Percentiles rank a stretch among this genome's conserved stretches.
phyloP scores from a whole-genome alignment of 2,113 vertebrate species.

The Uropsilus gracilis region DNA sequence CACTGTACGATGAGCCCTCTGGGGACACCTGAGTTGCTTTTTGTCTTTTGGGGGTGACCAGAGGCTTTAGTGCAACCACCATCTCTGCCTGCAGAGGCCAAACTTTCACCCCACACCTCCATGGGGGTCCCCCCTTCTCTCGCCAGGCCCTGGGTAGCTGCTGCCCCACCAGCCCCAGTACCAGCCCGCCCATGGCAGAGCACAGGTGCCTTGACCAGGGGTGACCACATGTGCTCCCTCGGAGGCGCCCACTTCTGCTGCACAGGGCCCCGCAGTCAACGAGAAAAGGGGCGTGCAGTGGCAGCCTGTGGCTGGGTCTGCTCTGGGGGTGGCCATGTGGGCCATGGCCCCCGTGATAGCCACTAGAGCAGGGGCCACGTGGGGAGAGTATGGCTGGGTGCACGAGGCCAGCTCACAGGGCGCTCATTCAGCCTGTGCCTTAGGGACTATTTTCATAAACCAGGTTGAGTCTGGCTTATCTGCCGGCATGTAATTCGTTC shows the following conservation, averaged over 20 bases:
- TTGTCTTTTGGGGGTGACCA: neutral
- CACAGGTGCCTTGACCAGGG: too few species aligned
- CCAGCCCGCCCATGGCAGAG: too few species aligned
- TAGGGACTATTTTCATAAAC: neutral
- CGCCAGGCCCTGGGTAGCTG: neutral
- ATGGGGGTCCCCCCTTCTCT: too few species aligned
- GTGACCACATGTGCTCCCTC: too few species aligned
- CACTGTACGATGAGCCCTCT: neutral
- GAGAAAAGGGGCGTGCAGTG: too few species aligned
- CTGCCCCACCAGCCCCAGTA: too few species aligned
- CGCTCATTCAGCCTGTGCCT: neutral
- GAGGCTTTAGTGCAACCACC: neutral
- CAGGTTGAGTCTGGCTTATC: neutral
- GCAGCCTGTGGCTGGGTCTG: too few species aligned
- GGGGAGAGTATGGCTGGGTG: neutral
- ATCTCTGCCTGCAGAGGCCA: neutral
- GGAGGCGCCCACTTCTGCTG: too few species aligned
- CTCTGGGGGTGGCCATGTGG: too few species aligned
- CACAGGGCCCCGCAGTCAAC: too few species aligned
- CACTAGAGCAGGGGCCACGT: neutral
- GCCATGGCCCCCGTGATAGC: neutral
- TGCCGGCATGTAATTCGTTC: neutral
- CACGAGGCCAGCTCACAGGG: rapidly evolving
- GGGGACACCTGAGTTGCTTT: neutral
- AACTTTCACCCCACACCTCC: too few species aligned